These are phyloP conservation scores for Balanococcus diminutus DNA, from an alignment of 2,888 invertebrate genomes.

Conservation along the genomic window DNA sequence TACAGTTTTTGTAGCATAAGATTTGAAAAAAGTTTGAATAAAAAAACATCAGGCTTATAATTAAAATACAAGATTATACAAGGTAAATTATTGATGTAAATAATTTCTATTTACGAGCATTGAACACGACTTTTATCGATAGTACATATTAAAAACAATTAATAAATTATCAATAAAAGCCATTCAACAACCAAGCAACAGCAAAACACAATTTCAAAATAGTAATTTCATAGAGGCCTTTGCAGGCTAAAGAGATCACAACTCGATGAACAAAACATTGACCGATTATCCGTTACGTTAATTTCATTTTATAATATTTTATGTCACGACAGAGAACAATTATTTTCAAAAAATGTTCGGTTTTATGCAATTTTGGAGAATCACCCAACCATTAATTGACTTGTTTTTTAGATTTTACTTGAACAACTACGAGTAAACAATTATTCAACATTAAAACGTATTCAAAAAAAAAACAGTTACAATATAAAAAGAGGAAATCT, in stretches of 20 bases:
- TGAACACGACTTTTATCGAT: neutral
- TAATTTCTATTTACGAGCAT: neutral
- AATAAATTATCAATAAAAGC: neutral
- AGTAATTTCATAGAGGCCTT: neutral
- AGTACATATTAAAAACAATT: neutral
- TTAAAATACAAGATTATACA: neutral
- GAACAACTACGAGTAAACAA: neutral
- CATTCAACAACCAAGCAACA: neutral
- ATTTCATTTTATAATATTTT: neutral
- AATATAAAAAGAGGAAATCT: neutral
- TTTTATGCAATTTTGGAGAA: neutral
- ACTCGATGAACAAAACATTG: neutral
- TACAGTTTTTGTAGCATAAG: too few relatives aligned
- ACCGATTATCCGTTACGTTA: neutral
- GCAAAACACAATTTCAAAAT: neutral
- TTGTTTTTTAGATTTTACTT: constrained; percentile 8
- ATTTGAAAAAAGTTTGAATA: neutral
- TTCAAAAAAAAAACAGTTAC: neutral
- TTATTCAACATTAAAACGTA: neutral
- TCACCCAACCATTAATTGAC: constrained; percentile 38
- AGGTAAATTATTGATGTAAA: neutral
- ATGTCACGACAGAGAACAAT: neutral
- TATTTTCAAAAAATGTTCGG: neutral
- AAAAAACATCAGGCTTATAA: neutral
- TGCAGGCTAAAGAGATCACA: neutral